Evolutionary conservation across 2,113 vertebrate species (phyloP).

Genomic region (Anolis sagrei): DNA sequence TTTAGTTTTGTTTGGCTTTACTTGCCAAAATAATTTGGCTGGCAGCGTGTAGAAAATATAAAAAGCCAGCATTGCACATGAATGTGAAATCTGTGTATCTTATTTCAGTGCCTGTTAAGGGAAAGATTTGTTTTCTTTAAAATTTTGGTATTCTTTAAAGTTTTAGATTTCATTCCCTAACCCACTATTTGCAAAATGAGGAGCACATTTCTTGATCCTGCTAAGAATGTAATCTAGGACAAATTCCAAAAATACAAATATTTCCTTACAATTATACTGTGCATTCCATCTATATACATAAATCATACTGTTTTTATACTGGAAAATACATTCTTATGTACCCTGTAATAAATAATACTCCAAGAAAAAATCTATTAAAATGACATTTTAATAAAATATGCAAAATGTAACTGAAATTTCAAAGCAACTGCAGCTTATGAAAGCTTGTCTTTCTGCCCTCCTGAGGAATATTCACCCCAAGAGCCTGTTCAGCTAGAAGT

Average conservation of each 20-base stretch:
- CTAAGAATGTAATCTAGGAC: constrained; percentile 28
- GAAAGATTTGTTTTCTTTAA: neutral
- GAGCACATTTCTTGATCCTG: constrained; percentile 9
- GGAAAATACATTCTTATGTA: constrained; percentile 41
- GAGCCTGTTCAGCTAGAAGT: constrained; percentile 29
- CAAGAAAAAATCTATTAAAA: constrained; percentile 34
- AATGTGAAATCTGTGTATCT: neutral
- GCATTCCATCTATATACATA: constrained; percentile 12
- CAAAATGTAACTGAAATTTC: constrained; percentile 35
- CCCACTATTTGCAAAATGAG: constrained; percentile 1
- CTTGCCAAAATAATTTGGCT: neutral
- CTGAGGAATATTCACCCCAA: constrained; percentile 31
- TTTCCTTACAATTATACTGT: neutral
- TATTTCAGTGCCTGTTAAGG: constrained; percentile 15
- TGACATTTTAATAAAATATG: constrained; percentile 39
- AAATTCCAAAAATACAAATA: constrained; percentile 32
- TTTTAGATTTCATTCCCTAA: constrained; percentile 8
- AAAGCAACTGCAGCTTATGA: constrained; percentile 22
- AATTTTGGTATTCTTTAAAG: constrained; percentile 5
- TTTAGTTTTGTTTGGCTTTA: neutral
- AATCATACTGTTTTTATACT: constrained; percentile 26
- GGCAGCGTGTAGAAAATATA: neutral
- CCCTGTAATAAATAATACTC: constrained; percentile 43
- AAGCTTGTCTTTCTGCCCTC: constrained; percentile 20
- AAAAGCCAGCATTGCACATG: neutral